Percentiles rank a stretch among this genome's conserved stretches.
Conservation (phyloP, 2,888 invertebrate genomes). For the Machimus atricapillus region DNA sequence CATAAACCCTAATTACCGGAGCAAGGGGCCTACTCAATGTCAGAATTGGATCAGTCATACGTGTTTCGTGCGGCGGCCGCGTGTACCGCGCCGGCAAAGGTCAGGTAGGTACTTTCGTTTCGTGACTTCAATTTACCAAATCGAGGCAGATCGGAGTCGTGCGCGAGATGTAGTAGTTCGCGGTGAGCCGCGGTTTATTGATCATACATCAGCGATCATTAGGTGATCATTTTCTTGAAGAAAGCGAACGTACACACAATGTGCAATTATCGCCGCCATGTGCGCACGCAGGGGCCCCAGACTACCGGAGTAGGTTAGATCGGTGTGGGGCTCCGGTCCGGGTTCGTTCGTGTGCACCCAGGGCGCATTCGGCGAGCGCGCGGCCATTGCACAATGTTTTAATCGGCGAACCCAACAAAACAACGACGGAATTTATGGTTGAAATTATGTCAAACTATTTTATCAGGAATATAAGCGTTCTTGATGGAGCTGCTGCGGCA, state of each 20-base stretch:
- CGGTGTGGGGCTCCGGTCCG: background rate
- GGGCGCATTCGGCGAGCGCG: background rate
- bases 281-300: conserved; percentile 19
- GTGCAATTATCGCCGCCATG: conserved; percentile 38
- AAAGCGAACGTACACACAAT: conserved; percentile 36
- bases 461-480: conserved; percentile 27
- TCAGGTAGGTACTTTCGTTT: conserved; percentile 37
- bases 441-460: conserved; percentile 37
- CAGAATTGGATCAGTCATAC: conserved; percentile 27
- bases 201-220: conserved; percentile 36
- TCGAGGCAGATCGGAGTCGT: conserved; percentile 30
- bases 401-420: conserved; percentile 6
- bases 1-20: conserved; percentile 5
- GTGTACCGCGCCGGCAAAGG: conserved; percentile 4
- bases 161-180: conserved; percentile 36
- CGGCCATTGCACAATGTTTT: conserved; percentile 31
- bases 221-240: conserved; percentile 38
- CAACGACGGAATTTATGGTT: conserved; percentile 23
- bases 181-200: conserved; percentile 22
- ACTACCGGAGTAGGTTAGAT: conserved; percentile 27
- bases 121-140: conserved; percentile 43
- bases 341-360: background rate
- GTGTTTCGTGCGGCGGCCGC: background rate
- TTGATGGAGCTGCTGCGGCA: background rate
- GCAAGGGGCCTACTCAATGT: conserved; percentile 26